Percentiles rank a stretch among this genome's conserved stretches.
Conservation (phyloP, 2,797 vertebrate species). For the Botia almorhae region DNA sequence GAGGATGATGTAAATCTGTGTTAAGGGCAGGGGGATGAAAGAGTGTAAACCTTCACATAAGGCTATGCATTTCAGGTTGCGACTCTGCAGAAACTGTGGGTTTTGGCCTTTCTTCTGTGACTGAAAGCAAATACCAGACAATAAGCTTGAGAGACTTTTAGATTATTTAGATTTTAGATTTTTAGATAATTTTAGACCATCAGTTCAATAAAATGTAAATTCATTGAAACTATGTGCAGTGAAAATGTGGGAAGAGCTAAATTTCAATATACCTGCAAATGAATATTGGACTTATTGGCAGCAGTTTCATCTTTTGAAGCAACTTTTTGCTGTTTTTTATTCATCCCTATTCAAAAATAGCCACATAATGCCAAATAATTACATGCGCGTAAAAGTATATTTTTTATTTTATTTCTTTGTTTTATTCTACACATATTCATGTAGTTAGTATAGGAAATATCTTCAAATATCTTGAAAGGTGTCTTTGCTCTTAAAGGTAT, state of each 20-base stretch:
- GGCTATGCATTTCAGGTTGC: slow-evolving; percentile 93
- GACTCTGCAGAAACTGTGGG: slow-evolving; percentile 90
- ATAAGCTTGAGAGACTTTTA: background rate
- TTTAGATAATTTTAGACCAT: too few relatives aligned
- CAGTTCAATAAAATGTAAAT: too few relatives aligned
- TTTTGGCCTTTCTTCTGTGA: slow-evolving; percentile 90
- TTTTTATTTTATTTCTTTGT: background rate
- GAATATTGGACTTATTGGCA: slow-evolving; percentile 81
- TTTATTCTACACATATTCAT: background rate
- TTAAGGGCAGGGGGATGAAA: slow-evolving; percentile 1
- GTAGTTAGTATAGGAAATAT: background rate
- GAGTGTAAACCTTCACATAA: slow-evolving; percentile 87
- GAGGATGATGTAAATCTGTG: background rate
- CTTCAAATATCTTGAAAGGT: background rate
- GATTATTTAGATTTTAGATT: too few relatives aligned
- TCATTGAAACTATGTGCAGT: background rate
- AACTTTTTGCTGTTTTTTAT: slow-evolving; percentile 91
- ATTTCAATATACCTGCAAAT: slow-evolving; percentile 78
- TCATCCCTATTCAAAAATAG: slow-evolving; percentile 82
- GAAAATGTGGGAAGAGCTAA: background rate
- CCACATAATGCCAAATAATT: background rate
- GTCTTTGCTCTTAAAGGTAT: background rate
- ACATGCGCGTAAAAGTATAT: background rate
- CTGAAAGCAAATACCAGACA: slow-evolving; percentile 64
- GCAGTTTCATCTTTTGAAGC: slow-evolving; percentile 87